Evolutionary conservation across 2,113 vertebrate genomes (phyloP), one percentile per base, ranked within the genome.

Genomic region (Prionailurus bengalensis): DNA sequence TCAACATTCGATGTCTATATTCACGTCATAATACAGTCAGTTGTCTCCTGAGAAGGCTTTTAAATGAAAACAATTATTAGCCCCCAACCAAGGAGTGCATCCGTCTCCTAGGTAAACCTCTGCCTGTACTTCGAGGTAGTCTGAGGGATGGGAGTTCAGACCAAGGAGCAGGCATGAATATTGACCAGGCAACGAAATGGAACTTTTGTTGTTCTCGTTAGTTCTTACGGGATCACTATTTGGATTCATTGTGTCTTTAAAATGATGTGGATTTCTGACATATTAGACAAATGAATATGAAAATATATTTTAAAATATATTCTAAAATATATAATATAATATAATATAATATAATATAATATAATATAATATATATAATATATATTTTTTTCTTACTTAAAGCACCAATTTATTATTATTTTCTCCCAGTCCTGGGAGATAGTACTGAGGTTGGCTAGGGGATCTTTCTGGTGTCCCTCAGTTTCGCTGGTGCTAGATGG

Each of bases 61-160:
- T 63, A 95, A 96, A 88, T 95, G 2, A 88, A 96, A 97, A 91
- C 5, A 70, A 90, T 96, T 94, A 96, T 97, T 81, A 53, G 12
- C 7, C 5, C 5, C 27, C n/a, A 70, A 55, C 2, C 4, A 68
- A 90, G 48, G 6, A 79, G 19, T 12, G 1, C 31, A 74, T 92
- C 21, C 29, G 2, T 68, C 36, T 87, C 55, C 36, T 23, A 65
- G 48, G 31, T 45, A 48, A 89, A 58, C 73, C 27, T 86, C 48
- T 78, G 11, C 13, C 55, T 13, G 53, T n/a, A 36, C 27, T 58
- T 66, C 21, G 6, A 36, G 2, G 87, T 51, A 61, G 33, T 63
- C 85, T 80, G n/a, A 63, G 86, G 31, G 17, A 21, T 95, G 10
- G 15, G 16, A 23, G 21, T 73, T 95, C 29, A 15, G 5, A 70